These are phyloP conservation scores for Wasmannia auropunctata DNA, from an alignment of 1,140 invertebrate genomes.

Conservation along the genomic window DNA sequence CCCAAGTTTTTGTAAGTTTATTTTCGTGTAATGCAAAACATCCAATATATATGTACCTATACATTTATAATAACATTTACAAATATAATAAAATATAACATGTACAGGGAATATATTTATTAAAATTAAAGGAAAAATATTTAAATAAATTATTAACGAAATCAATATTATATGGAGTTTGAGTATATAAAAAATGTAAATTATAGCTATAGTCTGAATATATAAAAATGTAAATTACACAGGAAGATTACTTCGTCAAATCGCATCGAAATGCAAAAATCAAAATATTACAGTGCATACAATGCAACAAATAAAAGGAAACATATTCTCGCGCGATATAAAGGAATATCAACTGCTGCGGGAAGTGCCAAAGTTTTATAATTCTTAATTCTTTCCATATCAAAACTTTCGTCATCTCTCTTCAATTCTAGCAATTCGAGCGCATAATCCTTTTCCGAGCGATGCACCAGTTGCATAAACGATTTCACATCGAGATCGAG, in stretches of 20 bases:
- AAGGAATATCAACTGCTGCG: too few relatives aligned
- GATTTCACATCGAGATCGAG: not conserved
- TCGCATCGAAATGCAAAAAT: conserved; percentile 71
- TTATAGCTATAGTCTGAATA: not conserved
- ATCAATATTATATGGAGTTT: not conserved
- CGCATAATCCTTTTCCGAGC: too few relatives aligned
- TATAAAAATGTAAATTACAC: not conserved
- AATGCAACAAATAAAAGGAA: conserved; percentile 74
- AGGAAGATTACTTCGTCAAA: conserved; percentile 20
- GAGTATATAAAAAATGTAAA: too few relatives aligned
- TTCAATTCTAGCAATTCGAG: too few relatives aligned
- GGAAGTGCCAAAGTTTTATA: too few relatives aligned
- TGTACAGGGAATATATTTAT: conserved; percentile 28
- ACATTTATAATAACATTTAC: too few relatives aligned
- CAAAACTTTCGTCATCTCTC: too few relatives aligned
- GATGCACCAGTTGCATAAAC: too few relatives aligned
- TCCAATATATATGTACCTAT: not conserved
- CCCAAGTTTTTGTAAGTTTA: too few relatives aligned
- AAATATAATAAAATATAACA: conserved; percentile 23
- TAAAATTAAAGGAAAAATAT: not conserved
- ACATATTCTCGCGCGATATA: conserved; percentile 60
- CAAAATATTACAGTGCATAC: too few relatives aligned
- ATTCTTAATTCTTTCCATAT: too few relatives aligned
- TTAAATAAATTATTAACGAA: conserved; percentile 29
- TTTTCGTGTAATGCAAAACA: not conserved